A percentile compares a stretch with the other conserved stretches of the same genome.
Conservation (phyloP, 1,140 invertebrate genomes). For the Lasaia peninsularis region DNA sequence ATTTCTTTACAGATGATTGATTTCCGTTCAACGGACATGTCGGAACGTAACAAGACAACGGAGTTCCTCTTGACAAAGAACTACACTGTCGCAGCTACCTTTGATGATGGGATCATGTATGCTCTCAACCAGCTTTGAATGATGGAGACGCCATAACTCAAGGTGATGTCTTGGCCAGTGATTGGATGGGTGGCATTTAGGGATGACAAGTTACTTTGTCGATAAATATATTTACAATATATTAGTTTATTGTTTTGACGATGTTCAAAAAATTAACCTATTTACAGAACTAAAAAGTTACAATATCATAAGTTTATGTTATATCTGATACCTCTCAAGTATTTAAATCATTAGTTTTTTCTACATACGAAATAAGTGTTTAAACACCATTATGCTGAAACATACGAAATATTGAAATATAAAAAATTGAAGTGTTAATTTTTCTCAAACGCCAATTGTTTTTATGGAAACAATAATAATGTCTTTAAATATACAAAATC, state of each 20-base stretch:
- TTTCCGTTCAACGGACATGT: conserved; percentile 37
- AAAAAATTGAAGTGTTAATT: no score
- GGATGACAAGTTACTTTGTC: neutral
- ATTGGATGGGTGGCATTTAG: conserved; percentile 11
- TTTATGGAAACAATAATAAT: no score
- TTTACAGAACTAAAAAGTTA: neutral
- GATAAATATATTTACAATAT: no score
- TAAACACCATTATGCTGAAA: no score
- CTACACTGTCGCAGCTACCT: conserved; percentile 49
- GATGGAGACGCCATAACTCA: neutral
- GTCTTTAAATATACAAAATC: neutral
- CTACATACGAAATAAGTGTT: no score
- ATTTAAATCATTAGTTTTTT: neutral
- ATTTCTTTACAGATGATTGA: conserved; percentile 48
- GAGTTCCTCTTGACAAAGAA: conserved; percentile 43
- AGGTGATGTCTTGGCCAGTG: neutral
- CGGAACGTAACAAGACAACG: conserved; percentile 37
- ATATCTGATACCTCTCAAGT: neutral
- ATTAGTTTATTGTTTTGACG: no score
- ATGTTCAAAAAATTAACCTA: neutral
- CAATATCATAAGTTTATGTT: neutral
- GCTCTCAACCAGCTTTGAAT: conserved; percentile 23
- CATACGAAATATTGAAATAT: no score
- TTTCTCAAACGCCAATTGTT: no score
- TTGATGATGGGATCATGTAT: conserved; percentile 50